phyloP scores from a whole-genome alignment of 2,797 vertebrate species.

The Brachyalestes nurse region DNA sequence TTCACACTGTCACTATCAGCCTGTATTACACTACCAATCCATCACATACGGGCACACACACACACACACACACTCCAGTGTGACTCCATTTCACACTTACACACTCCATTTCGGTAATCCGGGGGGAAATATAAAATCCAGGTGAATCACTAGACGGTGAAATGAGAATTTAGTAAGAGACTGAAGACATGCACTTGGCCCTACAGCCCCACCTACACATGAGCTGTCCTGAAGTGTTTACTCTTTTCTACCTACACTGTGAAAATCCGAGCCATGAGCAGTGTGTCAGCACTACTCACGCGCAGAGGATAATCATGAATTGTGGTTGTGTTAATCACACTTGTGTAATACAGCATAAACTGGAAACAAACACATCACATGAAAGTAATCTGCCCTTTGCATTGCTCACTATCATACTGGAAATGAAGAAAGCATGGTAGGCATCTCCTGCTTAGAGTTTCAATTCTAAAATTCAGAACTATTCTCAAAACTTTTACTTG shows the following conservation, averaged over 20 bases:
- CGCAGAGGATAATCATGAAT: too few relatives aligned
- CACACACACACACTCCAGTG: not conserved
- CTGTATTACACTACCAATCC: constrained; percentile 35
- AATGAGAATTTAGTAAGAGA: constrained; percentile 25
- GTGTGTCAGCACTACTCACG: not conserved
- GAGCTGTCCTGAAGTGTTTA: not conserved
- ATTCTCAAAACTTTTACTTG: too few relatives aligned
- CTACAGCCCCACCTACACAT: constrained; percentile 10
- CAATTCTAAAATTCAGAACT: not conserved
- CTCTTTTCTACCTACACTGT: not conserved
- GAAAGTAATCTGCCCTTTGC: too few relatives aligned
- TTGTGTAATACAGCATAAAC: too few relatives aligned
- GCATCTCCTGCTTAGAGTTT: constrained; percentile 22
- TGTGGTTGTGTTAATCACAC: too few relatives aligned
- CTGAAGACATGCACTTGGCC: not conserved
- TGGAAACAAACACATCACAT: too few relatives aligned
- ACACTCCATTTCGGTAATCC: constrained; percentile 18
- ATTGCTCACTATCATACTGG: not conserved
- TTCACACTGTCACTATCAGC: constrained; percentile 48
- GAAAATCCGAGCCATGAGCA: not conserved
- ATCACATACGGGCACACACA: constrained; percentile 17
- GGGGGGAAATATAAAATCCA: constrained; percentile 25
- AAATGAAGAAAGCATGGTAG: constrained; percentile 10
- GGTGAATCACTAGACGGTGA: constrained; percentile 29
- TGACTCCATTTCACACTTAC: constrained; percentile 15